phyloP scores from a whole-genome alignment of 2,113 vertebrate species.

The Pachycephala philippinensis region DNA sequence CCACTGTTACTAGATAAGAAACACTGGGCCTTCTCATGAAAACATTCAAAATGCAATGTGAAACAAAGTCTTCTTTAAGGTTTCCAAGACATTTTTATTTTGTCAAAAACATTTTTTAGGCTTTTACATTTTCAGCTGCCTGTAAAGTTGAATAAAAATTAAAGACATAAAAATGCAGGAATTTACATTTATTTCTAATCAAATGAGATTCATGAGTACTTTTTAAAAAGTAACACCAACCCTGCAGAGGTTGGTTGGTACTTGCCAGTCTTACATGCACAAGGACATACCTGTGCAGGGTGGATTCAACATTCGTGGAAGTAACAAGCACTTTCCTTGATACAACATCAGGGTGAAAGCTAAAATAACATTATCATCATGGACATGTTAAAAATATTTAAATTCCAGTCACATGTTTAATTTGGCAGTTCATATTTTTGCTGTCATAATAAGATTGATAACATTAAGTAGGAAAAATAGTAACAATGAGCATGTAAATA shows the following conservation, averaged over 20 bases:
- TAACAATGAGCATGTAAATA: neutral
- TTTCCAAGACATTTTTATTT: neutral
- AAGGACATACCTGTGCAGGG: accelerated
- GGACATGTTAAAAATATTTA: neutral
- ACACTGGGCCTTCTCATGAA: neutral
- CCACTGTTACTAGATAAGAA: neutral
- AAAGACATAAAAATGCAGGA: neutral
- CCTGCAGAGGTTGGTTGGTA: neutral
- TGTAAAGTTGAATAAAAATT: neutral
- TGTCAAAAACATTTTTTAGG: neutral
- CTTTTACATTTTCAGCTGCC: neutral
- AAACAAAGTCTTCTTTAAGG: neutral
- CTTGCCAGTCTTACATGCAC: neutral
- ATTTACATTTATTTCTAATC: neutral
- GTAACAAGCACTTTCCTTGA: neutral
- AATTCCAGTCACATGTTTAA: neutral
- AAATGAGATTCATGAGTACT: neutral
- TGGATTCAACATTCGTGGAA: neutral
- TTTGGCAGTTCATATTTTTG: neutral
- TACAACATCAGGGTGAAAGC: neutral
- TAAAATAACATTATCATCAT: neutral
- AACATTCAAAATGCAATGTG: neutral
- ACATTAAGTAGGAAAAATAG: neutral
- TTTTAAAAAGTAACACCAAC: neutral
- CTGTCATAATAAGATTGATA: neutral